Evolutionary conservation across 2,797 vertebrate genomes (phyloP).

Genomic region (Apogon talboti): DNA sequence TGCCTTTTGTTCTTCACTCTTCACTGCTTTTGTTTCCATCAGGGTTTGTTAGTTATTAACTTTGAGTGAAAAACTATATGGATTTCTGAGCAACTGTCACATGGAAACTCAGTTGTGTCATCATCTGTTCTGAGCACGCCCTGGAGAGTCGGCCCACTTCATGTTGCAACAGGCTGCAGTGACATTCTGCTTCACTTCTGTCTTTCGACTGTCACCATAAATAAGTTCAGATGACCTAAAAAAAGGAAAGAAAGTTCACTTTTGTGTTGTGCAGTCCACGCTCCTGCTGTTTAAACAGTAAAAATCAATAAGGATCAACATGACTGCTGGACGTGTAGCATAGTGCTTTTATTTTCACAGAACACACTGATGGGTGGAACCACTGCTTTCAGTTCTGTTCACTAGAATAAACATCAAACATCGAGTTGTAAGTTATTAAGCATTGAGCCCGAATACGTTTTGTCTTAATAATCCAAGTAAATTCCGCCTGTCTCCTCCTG

Average conservation of each 20-base stretch:
- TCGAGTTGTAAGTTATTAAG: neutral
- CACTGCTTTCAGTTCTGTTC: neutral
- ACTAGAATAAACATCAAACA: neutral
- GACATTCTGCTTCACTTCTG: conserved; percentile 49
- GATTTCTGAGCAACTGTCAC: conserved; percentile 45
- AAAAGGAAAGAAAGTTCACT: conserved; percentile 38
- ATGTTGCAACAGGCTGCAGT: conserved; percentile 54
- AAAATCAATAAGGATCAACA: conserved; percentile 31
- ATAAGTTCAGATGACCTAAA: conserved; percentile 55
- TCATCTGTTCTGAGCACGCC: conserved; percentile 56
- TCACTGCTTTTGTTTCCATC: neutral
- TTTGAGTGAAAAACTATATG: conserved; percentile 10
- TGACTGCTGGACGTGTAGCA: neutral
- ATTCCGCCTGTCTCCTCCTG: neutral
- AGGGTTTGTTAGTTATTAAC: neutral
- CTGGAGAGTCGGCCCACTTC: conserved; percentile 71
- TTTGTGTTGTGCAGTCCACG: conserved; percentile 4
- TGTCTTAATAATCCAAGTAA: neutral
- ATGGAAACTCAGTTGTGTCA: conserved; percentile 45
- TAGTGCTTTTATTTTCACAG: conserved; percentile 8
- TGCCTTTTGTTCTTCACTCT: neutral
- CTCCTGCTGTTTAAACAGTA: neutral
- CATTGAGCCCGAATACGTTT: neutral
- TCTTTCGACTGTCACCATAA: conserved; percentile 54
- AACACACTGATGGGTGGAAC: neutral